A percentile compares a stretch with the other conserved stretches of the same genome.
Conservation (phyloP, 2,888 invertebrate species). For the Platycheirus rosarum region DNA sequence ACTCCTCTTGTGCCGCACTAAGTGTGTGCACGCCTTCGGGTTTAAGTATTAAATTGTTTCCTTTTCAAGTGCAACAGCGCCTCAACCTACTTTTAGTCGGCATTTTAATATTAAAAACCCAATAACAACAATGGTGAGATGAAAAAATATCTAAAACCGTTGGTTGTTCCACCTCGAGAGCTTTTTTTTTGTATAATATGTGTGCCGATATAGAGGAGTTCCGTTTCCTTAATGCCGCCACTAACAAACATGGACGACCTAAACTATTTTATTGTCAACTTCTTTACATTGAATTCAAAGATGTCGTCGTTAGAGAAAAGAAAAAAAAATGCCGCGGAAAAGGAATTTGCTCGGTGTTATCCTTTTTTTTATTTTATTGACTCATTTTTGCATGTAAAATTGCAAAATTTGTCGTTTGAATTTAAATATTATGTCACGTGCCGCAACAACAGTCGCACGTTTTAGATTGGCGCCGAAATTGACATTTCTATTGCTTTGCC, state of each 20-base stretch:
- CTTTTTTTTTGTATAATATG: background rate
- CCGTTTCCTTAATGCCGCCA: background rate
- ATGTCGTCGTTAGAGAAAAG: constrained; percentile 3
- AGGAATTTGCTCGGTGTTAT: constrained; percentile 24
- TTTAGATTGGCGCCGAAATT: constrained; percentile 72
- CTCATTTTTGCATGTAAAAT: constrained; percentile 45
- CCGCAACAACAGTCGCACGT: constrained; percentile 71
- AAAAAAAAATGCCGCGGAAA: constrained; percentile 4
- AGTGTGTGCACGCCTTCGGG: constrained; percentile 73
- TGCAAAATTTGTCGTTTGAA: constrained; percentile 62
- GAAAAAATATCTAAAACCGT: constrained; percentile 8
- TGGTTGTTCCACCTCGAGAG: constrained; percentile 2
- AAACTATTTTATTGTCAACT: constrained; percentile 17
- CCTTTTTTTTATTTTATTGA: constrained; percentile 38
- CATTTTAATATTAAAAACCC: constrained; percentile 1
- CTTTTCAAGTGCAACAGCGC: constrained; percentile 73
- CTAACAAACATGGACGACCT: background rate
- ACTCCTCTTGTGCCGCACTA: constrained; percentile 59
- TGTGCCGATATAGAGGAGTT: no score
- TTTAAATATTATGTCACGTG: constrained; percentile 69
- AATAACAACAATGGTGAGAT: constrained; percentile 4
- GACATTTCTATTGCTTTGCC: constrained; percentile 56
- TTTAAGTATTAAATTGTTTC: constrained; percentile 74
- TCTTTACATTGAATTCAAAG: constrained; percentile 35
- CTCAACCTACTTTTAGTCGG: constrained; percentile 68